Evolutionary conservation across 1,140 invertebrate genomes (phyloP).

Genomic region (Sycophila sp.): DNA sequence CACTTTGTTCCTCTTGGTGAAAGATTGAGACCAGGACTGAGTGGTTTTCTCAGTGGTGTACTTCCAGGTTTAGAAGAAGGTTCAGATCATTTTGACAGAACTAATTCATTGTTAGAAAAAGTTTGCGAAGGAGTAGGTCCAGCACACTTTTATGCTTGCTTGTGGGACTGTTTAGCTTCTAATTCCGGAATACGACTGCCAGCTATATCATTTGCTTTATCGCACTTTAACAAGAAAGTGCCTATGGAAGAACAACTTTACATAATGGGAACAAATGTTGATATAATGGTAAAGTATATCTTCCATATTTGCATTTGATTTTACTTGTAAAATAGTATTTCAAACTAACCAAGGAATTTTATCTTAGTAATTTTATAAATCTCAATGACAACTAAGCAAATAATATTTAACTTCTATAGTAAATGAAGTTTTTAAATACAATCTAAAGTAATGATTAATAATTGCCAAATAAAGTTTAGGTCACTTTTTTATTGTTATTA

Average conservation of each 20-base stretch:
- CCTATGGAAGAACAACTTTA: constrained; percentile 86
- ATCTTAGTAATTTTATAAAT: no score
- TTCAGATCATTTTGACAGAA: constrained; percentile 89
- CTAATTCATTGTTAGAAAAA: constrained; percentile 80
- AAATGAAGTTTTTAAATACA: no score
- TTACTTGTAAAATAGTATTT: no score
- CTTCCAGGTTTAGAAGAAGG: constrained; percentile 91
- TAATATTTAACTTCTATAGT: no score
- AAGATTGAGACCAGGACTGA: constrained; percentile 83
- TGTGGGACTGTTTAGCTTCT: constrained; percentile 89
- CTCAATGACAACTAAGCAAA: no score
- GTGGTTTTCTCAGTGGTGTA: constrained; percentile 87
- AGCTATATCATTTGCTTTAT: constrained; percentile 83
- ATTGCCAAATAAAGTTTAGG: not conserved
- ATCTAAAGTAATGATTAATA: no score
- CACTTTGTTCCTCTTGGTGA: constrained; percentile 89
- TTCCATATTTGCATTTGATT: no score
- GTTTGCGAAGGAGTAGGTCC: constrained; percentile 84
- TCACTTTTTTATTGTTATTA: not conserved
- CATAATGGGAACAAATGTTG: constrained; percentile 87
- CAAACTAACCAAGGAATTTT: no score
- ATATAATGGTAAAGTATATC: constrained; percentile 79
- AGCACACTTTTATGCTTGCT: constrained; percentile 85
- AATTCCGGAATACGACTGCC: constrained; percentile 87
- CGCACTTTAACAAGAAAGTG: constrained; percentile 85